Evolutionary conservation across 1,140 invertebrate genomes (phyloP), one percentile per base, ranked within the genome.

Genomic region (Bombus huntii): DNA sequence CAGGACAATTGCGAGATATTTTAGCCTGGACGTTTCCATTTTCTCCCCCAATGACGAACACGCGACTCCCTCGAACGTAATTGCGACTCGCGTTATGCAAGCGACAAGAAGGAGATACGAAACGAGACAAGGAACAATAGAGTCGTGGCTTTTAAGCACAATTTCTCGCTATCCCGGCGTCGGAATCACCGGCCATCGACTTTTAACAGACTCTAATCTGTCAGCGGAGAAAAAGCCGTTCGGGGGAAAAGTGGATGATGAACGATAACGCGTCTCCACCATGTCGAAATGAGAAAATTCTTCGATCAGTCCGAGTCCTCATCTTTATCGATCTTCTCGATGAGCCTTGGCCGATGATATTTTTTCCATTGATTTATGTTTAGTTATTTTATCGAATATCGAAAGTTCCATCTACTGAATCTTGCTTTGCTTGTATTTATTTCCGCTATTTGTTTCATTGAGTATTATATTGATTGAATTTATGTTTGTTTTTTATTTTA

Each of bases 191-290:
- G 39, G 15, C 31, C 18, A 79, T 85, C 53, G 28, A 66, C 62
- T 76, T 53, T 76, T 72, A 37, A 85, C 57, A 28, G 42, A n/a
- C 37, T 72, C n/a, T 81, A 79, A 88, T 80, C 57, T 47, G 72
- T 87, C 57, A 57, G 37, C 39, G 28, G 70, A 37, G 9, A 22
- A 47, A n/a, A 75, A 65, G 78, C n/a, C 37, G 44, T 31, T 15
- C 13, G 39, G 31, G n/a, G 84, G 81, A 77, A 88, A 42, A 34
- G 70, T 10, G 42, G 15, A 59, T 47, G 76, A 88, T 79, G 34
- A 73, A 88, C 71, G 71, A 83, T 88, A 84, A 88, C 84, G 86
- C 76, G 47, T 42, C 62, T 74, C 34, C 57, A 57, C 68, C 34
- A 2, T 37, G 57, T 81, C 57, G 25, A 22, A 57, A 22, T n/a